Percentiles rank a stretch among this genome's conserved stretches.
phyloP scores from a whole-genome alignment of 2,888 invertebrate species.

The Mamestra brassicae region DNA sequence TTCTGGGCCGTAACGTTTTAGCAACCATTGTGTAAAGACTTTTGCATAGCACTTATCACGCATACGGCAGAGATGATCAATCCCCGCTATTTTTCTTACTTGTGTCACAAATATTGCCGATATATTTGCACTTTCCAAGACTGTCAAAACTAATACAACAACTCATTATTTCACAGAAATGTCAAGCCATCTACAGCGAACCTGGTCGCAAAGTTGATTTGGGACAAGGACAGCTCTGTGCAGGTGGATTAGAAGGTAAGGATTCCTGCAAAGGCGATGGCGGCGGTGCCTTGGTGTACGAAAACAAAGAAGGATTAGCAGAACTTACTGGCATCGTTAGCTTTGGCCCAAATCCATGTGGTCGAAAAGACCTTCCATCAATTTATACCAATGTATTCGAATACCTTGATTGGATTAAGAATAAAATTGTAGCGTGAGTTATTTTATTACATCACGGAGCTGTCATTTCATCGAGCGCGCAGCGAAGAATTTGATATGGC shows the following conservation, averaged over 20 bases:
- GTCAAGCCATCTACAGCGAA: not conserved
- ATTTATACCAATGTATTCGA: constrained; percentile 40
- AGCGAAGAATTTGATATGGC: too few relatives aligned
- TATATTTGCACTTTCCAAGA: too few relatives aligned
- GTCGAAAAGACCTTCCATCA: constrained; percentile 12
- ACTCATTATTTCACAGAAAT: constrained; percentile 15
- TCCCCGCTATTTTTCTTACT: not conserved
- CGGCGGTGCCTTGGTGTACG: constrained; percentile 20
- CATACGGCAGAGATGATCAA: not conserved
- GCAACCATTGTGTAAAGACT: not conserved
- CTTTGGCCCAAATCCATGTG: constrained; percentile 7
- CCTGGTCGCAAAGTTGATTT: not conserved
- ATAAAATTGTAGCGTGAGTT: constrained; percentile 11
- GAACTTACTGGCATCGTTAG: constrained; percentile 33
- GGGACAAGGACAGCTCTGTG: constrained; percentile 3
- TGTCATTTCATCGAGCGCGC: not conserved
- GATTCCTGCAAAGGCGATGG: constrained; percentile 37
- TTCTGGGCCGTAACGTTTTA: too few relatives aligned
- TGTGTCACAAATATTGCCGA: too few relatives aligned
- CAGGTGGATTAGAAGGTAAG: constrained; percentile 31
- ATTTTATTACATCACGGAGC: not conserved
- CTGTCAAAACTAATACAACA: not conserved
- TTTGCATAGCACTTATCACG: not conserved
- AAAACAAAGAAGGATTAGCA: constrained; percentile 10
- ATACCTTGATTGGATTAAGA: constrained; percentile 40